Percentiles rank a stretch among this genome's conserved stretches.
Evolutionary conservation across 2,888 invertebrate genomes (phyloP).

Genomic region (Subacronicta megacephala): DNA sequence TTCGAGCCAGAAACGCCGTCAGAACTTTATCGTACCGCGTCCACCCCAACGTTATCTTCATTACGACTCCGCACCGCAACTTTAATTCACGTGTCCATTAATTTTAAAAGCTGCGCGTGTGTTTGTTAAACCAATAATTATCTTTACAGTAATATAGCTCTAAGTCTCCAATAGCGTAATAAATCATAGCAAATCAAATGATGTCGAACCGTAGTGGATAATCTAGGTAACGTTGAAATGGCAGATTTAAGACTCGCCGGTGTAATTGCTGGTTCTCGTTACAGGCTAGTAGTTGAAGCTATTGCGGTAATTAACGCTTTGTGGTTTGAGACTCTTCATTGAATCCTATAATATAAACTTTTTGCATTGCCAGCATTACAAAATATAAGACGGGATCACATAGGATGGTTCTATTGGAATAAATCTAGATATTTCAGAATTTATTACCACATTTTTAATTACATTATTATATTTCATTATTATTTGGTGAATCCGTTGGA

Average conservation of each 20-base stretch:
- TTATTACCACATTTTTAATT: too few relatives aligned
- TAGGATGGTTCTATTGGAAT: too few relatives aligned
- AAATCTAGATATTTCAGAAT: too few relatives aligned
- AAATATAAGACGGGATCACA: too few relatives aligned
- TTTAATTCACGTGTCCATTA: conserved; percentile 86
- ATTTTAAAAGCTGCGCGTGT: conserved; percentile 82
- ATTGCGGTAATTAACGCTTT: conserved; percentile 44
- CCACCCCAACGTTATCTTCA: conserved; percentile 84
- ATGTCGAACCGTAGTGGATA: conserved; percentile 64
- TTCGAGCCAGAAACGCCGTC: conserved; percentile 80
- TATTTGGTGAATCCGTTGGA: too few relatives aligned
- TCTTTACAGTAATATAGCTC: conserved; percentile 74
- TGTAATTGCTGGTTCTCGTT: conserved; percentile 69
- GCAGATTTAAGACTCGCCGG: conserved; percentile 66
- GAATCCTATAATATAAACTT: conserved; percentile 8
- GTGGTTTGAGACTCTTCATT: conserved; percentile 17
- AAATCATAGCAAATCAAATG: conserved; percentile 84
- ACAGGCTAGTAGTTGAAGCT: conserved; percentile 41
- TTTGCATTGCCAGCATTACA: background rate
- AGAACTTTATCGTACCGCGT: conserved; percentile 81
- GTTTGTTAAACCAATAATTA: conserved; percentile 83
- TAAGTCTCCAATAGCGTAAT: conserved; percentile 71
- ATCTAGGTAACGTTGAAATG: conserved; percentile 68
- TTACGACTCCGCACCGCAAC: conserved; percentile 79
- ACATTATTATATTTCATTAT: too few relatives aligned